Evolutionary conservation across 1,140 invertebrate genomes (phyloP), one percentile per base, ranked within the genome.

Genomic region (Drosophila azteca): DNA sequence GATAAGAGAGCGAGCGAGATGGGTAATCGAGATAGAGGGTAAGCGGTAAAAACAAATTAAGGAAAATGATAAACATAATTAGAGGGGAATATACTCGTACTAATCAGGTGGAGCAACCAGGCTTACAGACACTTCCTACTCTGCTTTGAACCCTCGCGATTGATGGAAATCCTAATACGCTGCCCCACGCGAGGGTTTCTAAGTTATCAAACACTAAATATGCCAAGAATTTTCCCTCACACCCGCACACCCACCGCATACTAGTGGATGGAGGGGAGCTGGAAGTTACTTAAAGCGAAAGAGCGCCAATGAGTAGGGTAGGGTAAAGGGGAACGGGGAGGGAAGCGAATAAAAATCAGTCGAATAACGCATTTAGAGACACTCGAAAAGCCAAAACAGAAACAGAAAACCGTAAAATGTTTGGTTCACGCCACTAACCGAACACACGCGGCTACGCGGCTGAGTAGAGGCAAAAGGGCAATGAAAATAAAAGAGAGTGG

Each of bases 341-440:
- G 29, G 58, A 75, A 67, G 72, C 60, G 74, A 79, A 82, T 83
- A 83, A 82, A 82, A 82, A 83, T 82, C 79, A 83, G 64, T 79
- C 79, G 65, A 82, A 61, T 69, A 83, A 82, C 79, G 79, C 79
- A 82, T 82, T 82, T 83, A 83, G 78, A 82, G 79, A 72, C 79
- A 82, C 79, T 82, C 69, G 65, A 70, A 70, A 72, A 78, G 77
- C 75, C 62, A 78, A 82, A 83, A 82, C 74, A 70, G 57, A 82
- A 83, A 82, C 74, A 70, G 57, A 76, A 75, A 64, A 66, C 75
- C 69, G 75, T 82, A 70, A 82, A 82, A 82, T 79, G 60, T 69
- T 59, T 67, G 71, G 31, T 82, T 82, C 75, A 79, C 79, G 79
- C 73, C 59, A 54, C 68, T 44, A 55, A 62, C 15, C 51, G 57